Base-by-base conservation (phyloP, 1,140 invertebrate species). In the Listronotus bonariensis region DNA sequence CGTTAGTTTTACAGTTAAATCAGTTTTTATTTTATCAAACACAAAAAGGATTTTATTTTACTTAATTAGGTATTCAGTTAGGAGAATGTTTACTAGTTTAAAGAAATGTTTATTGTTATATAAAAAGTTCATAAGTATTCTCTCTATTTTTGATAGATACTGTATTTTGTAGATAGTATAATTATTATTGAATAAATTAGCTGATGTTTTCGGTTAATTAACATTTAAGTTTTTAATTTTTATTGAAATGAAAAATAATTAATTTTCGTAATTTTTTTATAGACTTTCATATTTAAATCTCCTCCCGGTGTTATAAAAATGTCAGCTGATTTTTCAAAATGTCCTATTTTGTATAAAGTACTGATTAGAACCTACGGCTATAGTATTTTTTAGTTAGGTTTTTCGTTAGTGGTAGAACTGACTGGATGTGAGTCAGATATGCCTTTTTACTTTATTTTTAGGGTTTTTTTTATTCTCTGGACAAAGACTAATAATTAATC, bases 331-430 rank as follows among this genome's bases (percentile, higher is more conserved):
- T 72, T 70, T 56, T 65, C 53, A 48, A 52, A 31, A 61, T 61
- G 55, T 65, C 51, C 52, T 65, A 52, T 65, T 65, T 65, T 74
- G 72, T 74, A 74, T 70, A 74, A 74, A 74, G 72, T 74, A 74
- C 72, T 74, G 72, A 74, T 69, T 73, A 73, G 69, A 60, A 41
- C 58, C 14, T 64, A 52, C 67, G 59, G 66, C 55, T 53, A 43
- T 63, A 60, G 15, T 53, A 26, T 26, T 26, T 69, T 54, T 51
- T 57, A 49, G 63, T 68, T 72, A 53, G 40, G 59, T 55, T 68
- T 63, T 60, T 62, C 53, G 36, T 61, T 65, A 14, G 57, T 34
- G 34, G 52, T 49, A 52, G 53, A 56, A 54, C 57, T 36, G 20
- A 26, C 20, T 26, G 5, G 20, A 5, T 54, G 12, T 26, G 54